Percentiles rank a stretch among this genome's conserved stretches.
phyloP scores from a whole-genome alignment of 2,113 vertebrate genomes.

The Naja naja region DNA sequence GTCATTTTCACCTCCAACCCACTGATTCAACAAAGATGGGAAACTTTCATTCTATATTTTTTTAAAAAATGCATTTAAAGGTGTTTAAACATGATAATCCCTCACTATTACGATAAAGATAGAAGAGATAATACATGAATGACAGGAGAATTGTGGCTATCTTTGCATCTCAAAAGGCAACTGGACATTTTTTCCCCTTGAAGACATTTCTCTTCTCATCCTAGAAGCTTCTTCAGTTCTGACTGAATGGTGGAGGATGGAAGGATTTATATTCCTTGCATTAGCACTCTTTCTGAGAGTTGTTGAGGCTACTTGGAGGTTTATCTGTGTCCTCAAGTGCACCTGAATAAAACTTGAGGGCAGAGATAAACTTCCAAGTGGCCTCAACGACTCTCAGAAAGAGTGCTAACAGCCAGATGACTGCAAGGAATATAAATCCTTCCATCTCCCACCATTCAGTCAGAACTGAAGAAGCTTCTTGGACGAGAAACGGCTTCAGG shows the following conservation, averaged over 20 bases:
- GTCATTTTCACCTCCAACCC: constrained; percentile 38
- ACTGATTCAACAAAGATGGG: constrained; percentile 30
- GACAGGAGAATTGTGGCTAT: background rate
- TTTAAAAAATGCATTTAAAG: background rate
- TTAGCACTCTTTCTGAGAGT: background rate
- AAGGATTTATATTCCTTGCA: background rate
- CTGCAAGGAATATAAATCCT: no score
- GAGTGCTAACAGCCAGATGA: no score
- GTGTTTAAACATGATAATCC: background rate
- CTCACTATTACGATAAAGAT: background rate
- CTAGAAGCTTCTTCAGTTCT: background rate
- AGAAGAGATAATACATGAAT: background rate
- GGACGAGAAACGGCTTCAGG: no score
- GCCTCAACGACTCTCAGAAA: no score
- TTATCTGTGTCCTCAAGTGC: background rate
- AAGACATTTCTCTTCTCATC: background rate
- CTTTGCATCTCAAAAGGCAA: background rate
- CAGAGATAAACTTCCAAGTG: no score
- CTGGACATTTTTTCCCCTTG: background rate
- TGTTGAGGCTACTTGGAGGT: background rate
- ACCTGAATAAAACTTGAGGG: background rate
- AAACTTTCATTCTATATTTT: background rate
- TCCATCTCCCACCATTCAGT: no score
- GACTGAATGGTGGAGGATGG: no score
- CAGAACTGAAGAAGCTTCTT: no score